A percentile compares a stretch with the other conserved stretches of the same genome.
Evolutionary conservation across 2,113 vertebrate species (phyloP).

Genomic region (Tragelaphus strepsiceros): DNA sequence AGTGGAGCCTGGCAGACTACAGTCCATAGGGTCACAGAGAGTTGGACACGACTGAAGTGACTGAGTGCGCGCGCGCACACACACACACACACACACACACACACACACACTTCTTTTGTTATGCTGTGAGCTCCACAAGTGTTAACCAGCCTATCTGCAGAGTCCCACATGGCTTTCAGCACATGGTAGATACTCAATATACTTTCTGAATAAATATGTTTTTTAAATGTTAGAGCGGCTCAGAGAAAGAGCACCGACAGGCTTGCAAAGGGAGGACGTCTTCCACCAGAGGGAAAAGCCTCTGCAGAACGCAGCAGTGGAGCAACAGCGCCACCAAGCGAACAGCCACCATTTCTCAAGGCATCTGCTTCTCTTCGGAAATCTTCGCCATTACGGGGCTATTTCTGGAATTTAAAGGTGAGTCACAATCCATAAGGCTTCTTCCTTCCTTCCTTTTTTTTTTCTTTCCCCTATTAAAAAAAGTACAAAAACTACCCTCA

Average conservation of each 20-base stretch:
- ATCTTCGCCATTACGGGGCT: not conserved
- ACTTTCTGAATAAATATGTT: not conserved
- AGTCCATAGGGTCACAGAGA: not conserved
- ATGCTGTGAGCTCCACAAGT: not conserved
- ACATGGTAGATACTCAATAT: not conserved
- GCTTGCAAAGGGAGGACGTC: not conserved
- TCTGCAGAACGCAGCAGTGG: not conserved
- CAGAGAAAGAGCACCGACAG: not conserved
- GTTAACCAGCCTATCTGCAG: not conserved
- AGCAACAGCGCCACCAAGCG: constrained; percentile 59
- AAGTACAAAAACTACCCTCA: not conserved
- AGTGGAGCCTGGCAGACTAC: not conserved
- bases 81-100: too few relatives aligned
- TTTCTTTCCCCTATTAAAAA: not conserved
- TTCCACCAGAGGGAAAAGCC: not conserved
- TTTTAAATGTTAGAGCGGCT: not conserved
- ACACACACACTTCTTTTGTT: not conserved
- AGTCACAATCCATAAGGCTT: not conserved
- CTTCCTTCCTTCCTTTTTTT: not conserved
- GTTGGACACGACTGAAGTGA: not conserved
- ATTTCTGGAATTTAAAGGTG: not conserved
- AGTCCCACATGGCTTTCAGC: not conserved
- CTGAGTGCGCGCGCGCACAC: fast-evolving
- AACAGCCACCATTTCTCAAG: not conserved
- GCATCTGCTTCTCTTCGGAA: not conserved